Evolutionary conservation across 2,797 vertebrate genomes (phyloP).

Genomic region (Anisognathus igniventris): DNA sequence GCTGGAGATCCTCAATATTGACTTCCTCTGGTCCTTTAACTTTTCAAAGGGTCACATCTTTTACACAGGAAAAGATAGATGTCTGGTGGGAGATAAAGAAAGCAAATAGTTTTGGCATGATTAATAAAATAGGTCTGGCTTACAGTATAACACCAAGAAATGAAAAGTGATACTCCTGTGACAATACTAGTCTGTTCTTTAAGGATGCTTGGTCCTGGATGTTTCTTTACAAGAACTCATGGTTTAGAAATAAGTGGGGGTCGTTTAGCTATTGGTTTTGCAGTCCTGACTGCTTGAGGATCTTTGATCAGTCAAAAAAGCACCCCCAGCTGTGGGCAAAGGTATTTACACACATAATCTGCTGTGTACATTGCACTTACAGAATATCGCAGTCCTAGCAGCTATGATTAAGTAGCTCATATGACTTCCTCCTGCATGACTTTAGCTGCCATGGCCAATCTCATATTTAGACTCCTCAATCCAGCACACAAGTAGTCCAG

Average conservation of each 20-base stretch:
- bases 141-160: background rate
- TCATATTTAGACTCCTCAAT: background rate
- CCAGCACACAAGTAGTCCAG: background rate
- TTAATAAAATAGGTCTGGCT: background rate
- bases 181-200: background rate
- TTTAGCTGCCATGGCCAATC: background rate
- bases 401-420: background rate
- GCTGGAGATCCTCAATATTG: background rate
- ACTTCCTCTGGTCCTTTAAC: background rate
- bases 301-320: background rate
- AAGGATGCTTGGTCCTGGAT: background rate
- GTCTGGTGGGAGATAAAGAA: background rate
- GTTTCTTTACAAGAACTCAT: background rate
- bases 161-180: background rate
- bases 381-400: background rate
- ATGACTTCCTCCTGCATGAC: background rate
- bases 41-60: background rate
- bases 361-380: background rate
- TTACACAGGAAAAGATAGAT: background rate
- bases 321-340: accelerated
- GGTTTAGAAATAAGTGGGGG: background rate
- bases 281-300: background rate
- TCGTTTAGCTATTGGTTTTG: background rate
- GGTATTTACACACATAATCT: background rate
- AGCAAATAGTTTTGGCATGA: background rate